Evolutionary conservation across 1,140 invertebrate species (phyloP).

Genomic region (Micrasema longulum): DNA sequence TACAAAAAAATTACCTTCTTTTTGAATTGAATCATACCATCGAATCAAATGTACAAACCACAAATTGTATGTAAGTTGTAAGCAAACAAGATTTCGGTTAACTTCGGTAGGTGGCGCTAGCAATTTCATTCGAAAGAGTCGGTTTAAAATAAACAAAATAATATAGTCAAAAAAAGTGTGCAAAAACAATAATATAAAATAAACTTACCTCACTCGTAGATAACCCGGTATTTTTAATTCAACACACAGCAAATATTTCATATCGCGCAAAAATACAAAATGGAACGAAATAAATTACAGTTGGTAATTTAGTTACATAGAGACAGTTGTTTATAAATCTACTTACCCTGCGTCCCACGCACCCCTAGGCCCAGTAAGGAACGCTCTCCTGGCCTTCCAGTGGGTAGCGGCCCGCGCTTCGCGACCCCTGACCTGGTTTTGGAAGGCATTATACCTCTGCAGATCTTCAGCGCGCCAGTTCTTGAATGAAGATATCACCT

Average conservation of each 20-base stretch:
- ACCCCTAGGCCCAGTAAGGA: constrained; percentile 70
- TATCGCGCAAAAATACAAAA: neutral
- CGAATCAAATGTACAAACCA: too few species aligned
- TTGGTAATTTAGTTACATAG: neutral
- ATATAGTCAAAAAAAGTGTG: too few species aligned
- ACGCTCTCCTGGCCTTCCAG: constrained; percentile 69
- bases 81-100: too few species aligned
- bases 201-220: too few species aligned
- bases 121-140: too few species aligned
- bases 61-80: too few species aligned
- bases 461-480: constrained; percentile 67
- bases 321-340: neutral
- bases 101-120: too few species aligned
- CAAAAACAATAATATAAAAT: too few species aligned
- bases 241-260: neutral
- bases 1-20: too few species aligned
- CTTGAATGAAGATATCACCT: constrained; percentile 69
- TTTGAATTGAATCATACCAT: too few species aligned
- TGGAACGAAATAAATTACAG: neutral
- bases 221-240: too few species aligned
- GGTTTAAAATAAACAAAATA: too few species aligned
- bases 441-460: constrained; percentile 65
- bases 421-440: constrained; percentile 66
- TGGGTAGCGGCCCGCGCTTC: constrained; percentile 66
- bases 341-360: constrained; percentile 70